Evolutionary conservation across 2,888 invertebrate species (phyloP), one percentile per base, ranked within the genome.

Genomic region (Argynnis bischoffii): DNA sequence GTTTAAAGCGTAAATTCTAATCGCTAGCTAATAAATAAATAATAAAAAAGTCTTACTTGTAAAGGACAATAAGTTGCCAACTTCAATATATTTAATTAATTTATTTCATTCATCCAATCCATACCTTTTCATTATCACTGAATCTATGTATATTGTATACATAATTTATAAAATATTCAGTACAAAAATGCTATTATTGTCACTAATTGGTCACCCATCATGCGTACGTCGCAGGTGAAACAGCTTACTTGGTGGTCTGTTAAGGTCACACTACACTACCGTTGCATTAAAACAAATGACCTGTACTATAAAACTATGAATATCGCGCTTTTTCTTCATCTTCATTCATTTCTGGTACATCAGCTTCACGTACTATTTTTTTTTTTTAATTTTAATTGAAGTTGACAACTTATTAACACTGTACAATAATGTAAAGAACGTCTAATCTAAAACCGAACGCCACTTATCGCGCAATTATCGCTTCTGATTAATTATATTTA

Each of bases 21-120:
- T 35, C 14, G 18, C 16, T 56, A 57, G n/a, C 8, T 8, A 47
- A 47, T 57, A 57, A 57, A 57, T 57, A 15, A 57, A 21, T 56
- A 46, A 35, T 46, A 21, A 46, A 47, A 46, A 15, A 1, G 8
- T 13, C 18, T 3, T 21, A 6, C 18, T 3, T 21, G 1, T 21
- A 5, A 47, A 11, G 18, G 8, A 8, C 6, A 8, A 47, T n/a
- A 57, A 35, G 14, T 21, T 57, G 57, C 47, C 57, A 57, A 47
- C 53, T 14, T 53, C 13, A 26, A 26, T 6, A 21, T 18, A 14
- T 46, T 0, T 46, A 56, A 18, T 53, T 15, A 46, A 46, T 18
- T 16, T 48, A 46, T 41, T 16, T 26, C 26, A 26, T 26, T 26
- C 26, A 26, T 3, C 2, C 35, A 41, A 41, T 48, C n/a, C 13